Evolutionary conservation across 2,797 vertebrate species (phyloP), one percentile per base, ranked within the genome.

Genomic region (Coregonus sp.): DNA sequence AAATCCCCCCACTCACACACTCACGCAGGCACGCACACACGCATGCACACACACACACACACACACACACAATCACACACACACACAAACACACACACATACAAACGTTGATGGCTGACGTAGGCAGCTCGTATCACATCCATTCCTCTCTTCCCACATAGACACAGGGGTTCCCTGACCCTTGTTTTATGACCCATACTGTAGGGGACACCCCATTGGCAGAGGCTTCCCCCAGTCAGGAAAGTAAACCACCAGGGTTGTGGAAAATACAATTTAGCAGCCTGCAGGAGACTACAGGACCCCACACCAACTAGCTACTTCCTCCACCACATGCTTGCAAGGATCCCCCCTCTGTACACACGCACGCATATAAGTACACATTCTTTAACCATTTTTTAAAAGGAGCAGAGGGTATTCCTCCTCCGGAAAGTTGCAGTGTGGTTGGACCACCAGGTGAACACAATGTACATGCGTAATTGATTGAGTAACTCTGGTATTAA

Each of bases 211-310:
- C 68, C 72, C 78, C 78, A 78, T 86, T 77, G 79, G 81, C 40
- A 47, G 80, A 84, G 87, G 84, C 76, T 90, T 89, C 79, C 84
- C 90, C 82, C 50, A n/a, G 50, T 85, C 81, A 84, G 75, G 75
- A 35, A 68, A 7, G 7, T 82, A 82, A 80, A 87, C 83, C 81
- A 65, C 73, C 72, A 85, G 85, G 85, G 20, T 66, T 72, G 73
- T 81, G 87, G 84, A 88, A 47, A 89, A 90, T 70, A 86, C 79
- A 81, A 56, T 81, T 70, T 82, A 80, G 70, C 71, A 82, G 81
- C 78, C 80, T 67, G 35, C 9, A 66, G 82, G 74, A 84, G 76
- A 76, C 77, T 66, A 72, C 11, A 74, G 80, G 88, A 91, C 89
- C 89, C 85, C 88, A 89, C 86, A 86, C 83, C 68, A 25, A 20